phyloP scores from a whole-genome alignment of 2,888 invertebrate genomes.

The Sphinx pinastri region DNA sequence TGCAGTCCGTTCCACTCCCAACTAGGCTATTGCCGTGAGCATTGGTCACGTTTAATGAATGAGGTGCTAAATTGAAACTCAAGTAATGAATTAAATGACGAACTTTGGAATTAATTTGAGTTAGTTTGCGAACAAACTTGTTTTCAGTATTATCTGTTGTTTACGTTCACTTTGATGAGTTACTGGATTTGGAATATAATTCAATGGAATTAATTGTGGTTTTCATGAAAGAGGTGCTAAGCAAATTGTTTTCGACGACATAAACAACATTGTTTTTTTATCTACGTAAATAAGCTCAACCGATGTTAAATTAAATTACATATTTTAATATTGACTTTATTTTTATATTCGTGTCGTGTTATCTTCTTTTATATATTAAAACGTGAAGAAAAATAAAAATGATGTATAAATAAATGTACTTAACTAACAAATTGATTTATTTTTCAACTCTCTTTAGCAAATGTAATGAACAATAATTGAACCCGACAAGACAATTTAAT shows the following conservation, averaged over 20 bases:
- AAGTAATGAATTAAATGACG: not conserved
- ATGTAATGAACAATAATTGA: too few relatives aligned
- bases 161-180: constrained; percentile 1
- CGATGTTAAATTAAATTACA: too few relatives aligned
- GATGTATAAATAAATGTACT: too few relatives aligned
- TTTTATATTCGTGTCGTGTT: too few relatives aligned
- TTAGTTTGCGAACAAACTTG: constrained; percentile 16
- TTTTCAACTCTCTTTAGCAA: too few relatives aligned
- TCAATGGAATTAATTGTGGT: not conserved
- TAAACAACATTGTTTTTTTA: not conserved
- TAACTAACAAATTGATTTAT: too few relatives aligned
- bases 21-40: not conserved
- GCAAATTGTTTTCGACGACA: not conserved
- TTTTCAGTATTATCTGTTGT: constrained; percentile 18
- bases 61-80: constrained; percentile 2
- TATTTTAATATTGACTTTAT: too few relatives aligned
- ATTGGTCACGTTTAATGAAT: constrained; percentile 3
- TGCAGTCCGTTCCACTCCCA: too few relatives aligned
- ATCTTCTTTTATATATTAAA: too few relatives aligned
- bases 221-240: not conserved
- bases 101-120: constrained; percentile 5
- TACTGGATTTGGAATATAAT: not conserved
- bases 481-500: too few relatives aligned
- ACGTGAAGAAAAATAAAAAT: too few relatives aligned
- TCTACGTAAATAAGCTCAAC: too few relatives aligned